Percentiles rank a stretch among this genome's conserved stretches.
phyloP scores from a whole-genome alignment of 1,140 invertebrate genomes.

The Leptinotarsa undecemlineata region DNA sequence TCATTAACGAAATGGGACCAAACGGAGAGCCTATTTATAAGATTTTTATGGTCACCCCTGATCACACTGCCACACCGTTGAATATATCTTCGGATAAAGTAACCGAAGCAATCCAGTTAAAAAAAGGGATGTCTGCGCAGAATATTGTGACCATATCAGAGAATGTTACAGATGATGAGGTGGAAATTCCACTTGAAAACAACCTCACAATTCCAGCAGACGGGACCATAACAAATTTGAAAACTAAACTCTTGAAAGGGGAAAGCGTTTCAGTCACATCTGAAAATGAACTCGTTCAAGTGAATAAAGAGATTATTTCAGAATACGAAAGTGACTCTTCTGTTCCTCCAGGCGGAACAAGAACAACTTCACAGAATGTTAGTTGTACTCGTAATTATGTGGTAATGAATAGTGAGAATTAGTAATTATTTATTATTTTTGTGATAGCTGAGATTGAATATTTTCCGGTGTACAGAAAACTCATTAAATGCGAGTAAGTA shows the following conservation, averaged over 20 bases:
- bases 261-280: not conserved
- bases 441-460: not conserved
- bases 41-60: conserved; percentile 56
- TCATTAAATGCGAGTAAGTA: too few relatives aligned
- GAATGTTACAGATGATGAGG: conserved; percentile 18
- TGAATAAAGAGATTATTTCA: not conserved
- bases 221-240: conserved; percentile 22
- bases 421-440: not conserved
- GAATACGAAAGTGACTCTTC: not conserved
- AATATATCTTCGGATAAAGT: conserved; percentile 52
- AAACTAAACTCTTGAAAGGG: not conserved
- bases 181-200: conserved; percentile 13
- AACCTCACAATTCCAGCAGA: conserved; percentile 37
- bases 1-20: conserved; percentile 52
- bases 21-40: conserved; percentile 53
- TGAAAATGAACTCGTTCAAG: not conserved
- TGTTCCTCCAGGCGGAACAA: not conserved
- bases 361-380: not conserved
- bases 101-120: conserved; percentile 17
- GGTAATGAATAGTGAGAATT: conserved; percentile 3
- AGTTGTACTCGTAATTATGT: not conserved
- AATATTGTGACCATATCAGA: conserved; percentile 30
- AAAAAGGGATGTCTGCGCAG: conserved; percentile 17
- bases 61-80: conserved; percentile 51
- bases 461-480: too few relatives aligned